Conservation (phyloP, 1,140 invertebrate genomes). For the Chrysomallon squamiferum region DNA sequence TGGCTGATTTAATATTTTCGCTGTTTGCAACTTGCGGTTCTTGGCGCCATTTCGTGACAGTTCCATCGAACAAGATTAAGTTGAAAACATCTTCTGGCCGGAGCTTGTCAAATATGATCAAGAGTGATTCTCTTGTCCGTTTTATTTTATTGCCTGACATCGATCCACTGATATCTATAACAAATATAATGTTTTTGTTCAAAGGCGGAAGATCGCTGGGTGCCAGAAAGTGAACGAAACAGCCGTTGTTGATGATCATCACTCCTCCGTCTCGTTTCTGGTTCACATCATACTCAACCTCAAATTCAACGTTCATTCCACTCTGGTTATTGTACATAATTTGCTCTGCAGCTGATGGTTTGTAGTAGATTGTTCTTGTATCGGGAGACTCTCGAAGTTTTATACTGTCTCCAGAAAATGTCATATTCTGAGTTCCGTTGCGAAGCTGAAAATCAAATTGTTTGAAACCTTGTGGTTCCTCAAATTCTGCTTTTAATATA, state of each 20-base stretch:
- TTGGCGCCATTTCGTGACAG: conserved; percentile 43
- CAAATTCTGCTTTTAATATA: background rate
- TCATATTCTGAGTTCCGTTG: background rate
- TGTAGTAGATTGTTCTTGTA: conserved; percentile 8
- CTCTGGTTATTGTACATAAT: background rate
- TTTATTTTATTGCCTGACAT: conserved; percentile 73
- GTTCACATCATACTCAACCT: conserved; percentile 28
- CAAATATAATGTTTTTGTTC: conserved; percentile 74
- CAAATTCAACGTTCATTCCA: conserved; percentile 28
- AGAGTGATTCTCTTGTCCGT: conserved; percentile 73
- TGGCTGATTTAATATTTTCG: conserved; percentile 14
- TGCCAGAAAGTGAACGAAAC: conserved; percentile 77
- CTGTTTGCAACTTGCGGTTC: conserved; percentile 5
- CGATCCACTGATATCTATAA: conserved; percentile 75
- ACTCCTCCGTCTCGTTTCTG: conserved; percentile 20
- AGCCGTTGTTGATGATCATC: conserved; percentile 71
- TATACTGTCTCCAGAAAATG: background rate
- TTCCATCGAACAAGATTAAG: conserved; percentile 70
- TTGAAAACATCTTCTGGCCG: conserved; percentile 72
- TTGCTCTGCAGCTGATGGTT: conserved; percentile 15
- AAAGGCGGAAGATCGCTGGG: conserved; percentile 65
- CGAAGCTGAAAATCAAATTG: background rate
- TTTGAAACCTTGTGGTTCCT: background rate
- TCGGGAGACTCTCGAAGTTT: background rate
- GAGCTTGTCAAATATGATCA: conserved; percentile 70